Evolutionary conservation across 1,140 invertebrate genomes (phyloP).

Genomic region (Araneus ventricosus): DNA sequence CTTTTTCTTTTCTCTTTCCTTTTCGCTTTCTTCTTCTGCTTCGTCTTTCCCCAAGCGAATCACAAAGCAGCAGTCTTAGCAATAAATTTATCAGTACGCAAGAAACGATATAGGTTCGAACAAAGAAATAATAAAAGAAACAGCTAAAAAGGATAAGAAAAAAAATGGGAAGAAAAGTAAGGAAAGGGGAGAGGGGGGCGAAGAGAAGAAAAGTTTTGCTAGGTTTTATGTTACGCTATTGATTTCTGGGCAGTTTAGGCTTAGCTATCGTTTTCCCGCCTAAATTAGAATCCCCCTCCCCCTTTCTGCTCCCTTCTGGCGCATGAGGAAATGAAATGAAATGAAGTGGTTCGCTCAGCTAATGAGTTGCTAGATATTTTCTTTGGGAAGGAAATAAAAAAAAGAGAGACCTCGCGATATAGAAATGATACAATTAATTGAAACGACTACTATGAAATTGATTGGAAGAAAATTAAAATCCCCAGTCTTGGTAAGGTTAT

Average conservation of each 20-base stretch:
- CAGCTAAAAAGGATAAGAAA: background rate
- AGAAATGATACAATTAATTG: constrained; percentile 73
- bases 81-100: constrained; percentile 71
- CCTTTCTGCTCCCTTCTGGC: background rate
- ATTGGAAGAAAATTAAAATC: constrained; percentile 72
- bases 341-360: constrained; percentile 67
- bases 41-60: constrained; percentile 53
- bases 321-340: constrained; percentile 68
- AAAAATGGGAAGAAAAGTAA: constrained; percentile 12
- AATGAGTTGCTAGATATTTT: constrained; percentile 73
- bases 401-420: constrained; percentile 39
- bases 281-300: constrained; percentile 50
- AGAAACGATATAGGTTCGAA: constrained; percentile 35
- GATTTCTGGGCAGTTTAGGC: constrained; percentile 62
- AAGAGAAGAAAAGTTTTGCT: constrained; percentile 26
- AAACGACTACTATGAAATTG: constrained; percentile 64
- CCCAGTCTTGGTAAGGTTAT: constrained; percentile 36
- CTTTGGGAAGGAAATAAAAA: background rate
- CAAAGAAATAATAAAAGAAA: constrained; percentile 54
- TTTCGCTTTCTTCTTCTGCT: background rate
- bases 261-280: constrained; percentile 67
- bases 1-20: background rate
- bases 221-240: constrained; percentile 67
- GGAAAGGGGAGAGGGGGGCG: background rate
- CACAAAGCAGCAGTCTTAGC: constrained; percentile 63